These are phyloP conservation scores for Noctilio leporinus DNA, from an alignment of 2,113 vertebrate species.

Conservation along the genomic window DNA sequence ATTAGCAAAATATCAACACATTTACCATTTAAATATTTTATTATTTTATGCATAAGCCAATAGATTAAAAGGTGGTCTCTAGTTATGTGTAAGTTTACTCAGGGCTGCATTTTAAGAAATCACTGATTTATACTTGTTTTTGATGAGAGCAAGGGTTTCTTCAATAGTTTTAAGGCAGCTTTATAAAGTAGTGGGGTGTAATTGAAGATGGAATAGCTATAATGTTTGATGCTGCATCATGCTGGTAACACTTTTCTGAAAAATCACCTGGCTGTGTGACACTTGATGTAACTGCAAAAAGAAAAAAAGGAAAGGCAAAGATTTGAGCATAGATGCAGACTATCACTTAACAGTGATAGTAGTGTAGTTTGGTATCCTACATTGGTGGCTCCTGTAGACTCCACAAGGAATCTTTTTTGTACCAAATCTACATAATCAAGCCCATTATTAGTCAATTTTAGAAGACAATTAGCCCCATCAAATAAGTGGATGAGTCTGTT, in stretches of 20 bases:
- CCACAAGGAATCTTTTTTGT: neutral
- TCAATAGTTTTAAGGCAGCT: neutral
- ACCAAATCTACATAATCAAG: neutral
- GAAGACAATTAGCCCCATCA: neutral
- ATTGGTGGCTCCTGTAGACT: neutral
- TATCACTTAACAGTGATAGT: neutral
- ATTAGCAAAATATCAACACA: neutral
- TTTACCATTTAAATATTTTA: neutral
- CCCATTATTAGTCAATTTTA: neutral
- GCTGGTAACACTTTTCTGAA: constrained; percentile 1
- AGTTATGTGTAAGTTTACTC: neutral
- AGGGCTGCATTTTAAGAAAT: neutral
- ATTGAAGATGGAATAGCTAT: neutral
- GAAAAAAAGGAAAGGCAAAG: neutral
- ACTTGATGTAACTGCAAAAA: neutral
- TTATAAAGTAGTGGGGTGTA: neutral
- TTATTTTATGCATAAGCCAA: neutral
- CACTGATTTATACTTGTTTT: neutral
- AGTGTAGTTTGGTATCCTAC: neutral
- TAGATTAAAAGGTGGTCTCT: neutral
- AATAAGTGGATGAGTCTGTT: neutral
- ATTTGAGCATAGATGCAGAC: neutral
- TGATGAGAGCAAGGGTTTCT: neutral
- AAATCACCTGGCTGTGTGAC: neutral
- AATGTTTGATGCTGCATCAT: neutral